Evolutionary conservation across 1,140 invertebrate genomes (phyloP).

Genomic region (Mactra quadrangularis): DNA sequence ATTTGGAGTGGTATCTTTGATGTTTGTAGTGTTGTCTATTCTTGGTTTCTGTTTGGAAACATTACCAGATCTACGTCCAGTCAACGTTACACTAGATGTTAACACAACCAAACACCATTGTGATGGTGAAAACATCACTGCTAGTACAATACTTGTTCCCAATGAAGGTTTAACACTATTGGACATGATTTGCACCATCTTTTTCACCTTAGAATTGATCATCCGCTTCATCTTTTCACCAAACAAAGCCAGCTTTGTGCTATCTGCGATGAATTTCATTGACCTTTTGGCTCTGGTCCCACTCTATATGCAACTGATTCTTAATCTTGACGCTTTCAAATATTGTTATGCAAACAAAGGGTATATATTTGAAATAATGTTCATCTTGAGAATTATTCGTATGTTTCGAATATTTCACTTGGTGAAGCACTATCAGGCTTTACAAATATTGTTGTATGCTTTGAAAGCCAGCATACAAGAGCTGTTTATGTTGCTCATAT

Average conservation of each 20-base stretch:
- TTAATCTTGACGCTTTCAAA: slow-evolving; percentile 67
- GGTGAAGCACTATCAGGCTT: slow-evolving; percentile 76
- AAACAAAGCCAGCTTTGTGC: slow-evolving; percentile 82
- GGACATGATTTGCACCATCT: slow-evolving; percentile 82
- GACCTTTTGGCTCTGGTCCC: slow-evolving; percentile 84
- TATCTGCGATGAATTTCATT: slow-evolving; percentile 84
- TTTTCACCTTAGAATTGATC: slow-evolving; percentile 84
- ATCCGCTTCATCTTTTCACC: slow-evolving; percentile 82
- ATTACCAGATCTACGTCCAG: slow-evolving; percentile 91
- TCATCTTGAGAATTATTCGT: slow-evolving; percentile 77
- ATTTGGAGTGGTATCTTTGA: slow-evolving; percentile 93
- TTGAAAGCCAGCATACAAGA: slow-evolving; percentile 81
- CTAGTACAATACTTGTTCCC: slow-evolving; percentile 54
- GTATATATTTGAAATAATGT: slow-evolving; percentile 76
- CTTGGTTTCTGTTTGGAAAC: slow-evolving; percentile 97
- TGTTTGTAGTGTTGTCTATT: slow-evolving; percentile 95
- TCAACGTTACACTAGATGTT: slow-evolving; percentile 32
- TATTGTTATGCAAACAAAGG: slow-evolving; percentile 73
- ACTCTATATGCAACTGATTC: slow-evolving; percentile 80
- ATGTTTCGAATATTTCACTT: slow-evolving; percentile 81
- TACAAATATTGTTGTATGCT: slow-evolving; percentile 77
- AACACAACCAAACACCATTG: slow-evolving; percentile 16
- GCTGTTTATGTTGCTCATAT: slow-evolving; percentile 94
- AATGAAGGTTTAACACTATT: slow-evolving; percentile 70
- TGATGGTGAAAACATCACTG: slow-evolving; percentile 16